These are phyloP conservation scores for Chlorocebus sabaeus DNA, from an alignment of 2,113 vertebrate species.

Conservation along the genomic window DNA sequence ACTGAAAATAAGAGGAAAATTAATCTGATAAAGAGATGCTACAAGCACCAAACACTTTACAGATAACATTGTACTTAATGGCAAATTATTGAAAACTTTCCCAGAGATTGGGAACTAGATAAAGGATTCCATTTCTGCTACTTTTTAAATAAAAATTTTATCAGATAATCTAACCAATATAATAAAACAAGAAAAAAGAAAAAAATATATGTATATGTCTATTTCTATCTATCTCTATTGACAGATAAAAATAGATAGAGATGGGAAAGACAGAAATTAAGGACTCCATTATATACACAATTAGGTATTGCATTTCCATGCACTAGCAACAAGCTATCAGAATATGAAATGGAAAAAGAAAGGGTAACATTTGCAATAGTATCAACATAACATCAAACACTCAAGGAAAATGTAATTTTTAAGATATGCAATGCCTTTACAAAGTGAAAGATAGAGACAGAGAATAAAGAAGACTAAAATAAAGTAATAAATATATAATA, in stretches of 20 bases:
- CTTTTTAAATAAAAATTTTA: neutral
- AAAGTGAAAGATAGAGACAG: neutral
- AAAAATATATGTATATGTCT: neutral
- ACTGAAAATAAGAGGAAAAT: neutral
- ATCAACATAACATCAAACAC: neutral
- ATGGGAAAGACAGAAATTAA: neutral
- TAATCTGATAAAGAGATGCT: neutral
- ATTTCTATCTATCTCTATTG: neutral
- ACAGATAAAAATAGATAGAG: neutral
- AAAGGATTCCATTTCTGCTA: neutral
- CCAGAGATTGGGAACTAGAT: neutral
- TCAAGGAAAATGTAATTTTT: neutral
- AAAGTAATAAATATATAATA: neutral
- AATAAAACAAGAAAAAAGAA: neutral
- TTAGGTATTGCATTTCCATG: neutral
- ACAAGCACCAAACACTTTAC: neutral
- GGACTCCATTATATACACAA: neutral
- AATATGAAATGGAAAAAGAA: neutral
- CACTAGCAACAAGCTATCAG: neutral
- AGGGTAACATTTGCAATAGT: neutral
- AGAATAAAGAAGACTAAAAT: neutral
- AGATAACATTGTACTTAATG: neutral
- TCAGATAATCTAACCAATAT: neutral
- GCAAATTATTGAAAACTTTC: neutral
- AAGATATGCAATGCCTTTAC: neutral